Percentiles rank a stretch among this genome's conserved stretches.
Evolutionary conservation across 2,797 vertebrate genomes (phyloP).

Genomic region (Botia almorhae): DNA sequence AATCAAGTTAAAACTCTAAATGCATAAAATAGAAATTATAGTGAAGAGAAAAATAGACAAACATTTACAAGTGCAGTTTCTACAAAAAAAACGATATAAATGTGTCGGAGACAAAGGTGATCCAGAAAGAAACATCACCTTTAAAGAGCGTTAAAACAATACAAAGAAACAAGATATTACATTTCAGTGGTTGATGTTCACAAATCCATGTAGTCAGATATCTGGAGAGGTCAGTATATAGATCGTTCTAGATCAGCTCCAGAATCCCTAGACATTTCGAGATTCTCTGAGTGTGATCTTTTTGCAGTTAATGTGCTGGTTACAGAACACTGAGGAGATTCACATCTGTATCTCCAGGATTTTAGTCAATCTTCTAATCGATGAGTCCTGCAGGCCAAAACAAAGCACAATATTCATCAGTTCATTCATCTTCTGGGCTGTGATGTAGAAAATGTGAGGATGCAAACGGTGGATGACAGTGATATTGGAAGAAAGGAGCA

Average conservation of each 20-base stretch:
- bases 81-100: neutral
- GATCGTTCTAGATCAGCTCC: slow-evolving; percentile 7
- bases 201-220: slow-evolving; percentile 10
- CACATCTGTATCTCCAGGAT: slow-evolving; percentile 22
- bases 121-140: neutral
- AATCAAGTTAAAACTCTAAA: too few relatives aligned
- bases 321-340: slow-evolving; percentile 4
- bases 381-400: slow-evolving; percentile 40
- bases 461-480: slow-evolving; percentile 68
- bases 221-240: slow-evolving; percentile 13
- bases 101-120: neutral
- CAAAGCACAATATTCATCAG: slow-evolving; percentile 70
- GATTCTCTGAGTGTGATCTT: neutral
- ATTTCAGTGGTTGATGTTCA: neutral
- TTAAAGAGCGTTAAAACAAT: slow-evolving; percentile 4
- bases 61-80: neutral
- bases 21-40: neutral
- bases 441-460: slow-evolving; percentile 74
- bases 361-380: too few relatives aligned
- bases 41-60: too few relatives aligned
- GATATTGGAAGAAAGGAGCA: slow-evolving; percentile 73
- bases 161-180: slow-evolving; percentile 1
- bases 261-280: neutral
- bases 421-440: slow-evolving; percentile 55
- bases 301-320: neutral